Evolutionary conservation across 2,888 invertebrate species (phyloP), one percentile per base, ranked within the genome.

Genomic region (Amphipyra berbera): DNA sequence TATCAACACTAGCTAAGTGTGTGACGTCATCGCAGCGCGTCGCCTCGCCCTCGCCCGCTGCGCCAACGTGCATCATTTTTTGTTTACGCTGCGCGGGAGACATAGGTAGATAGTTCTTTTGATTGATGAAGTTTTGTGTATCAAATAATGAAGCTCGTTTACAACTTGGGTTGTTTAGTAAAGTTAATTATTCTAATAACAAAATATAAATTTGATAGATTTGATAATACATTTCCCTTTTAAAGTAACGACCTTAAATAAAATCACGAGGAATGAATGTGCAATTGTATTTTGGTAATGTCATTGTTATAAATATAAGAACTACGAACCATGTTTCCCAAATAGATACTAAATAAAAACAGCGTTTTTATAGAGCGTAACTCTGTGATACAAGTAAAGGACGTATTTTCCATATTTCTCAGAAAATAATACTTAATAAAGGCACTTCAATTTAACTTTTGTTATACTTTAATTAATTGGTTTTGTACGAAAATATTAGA

Each of bases 21-120:
- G 42, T 78, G 79, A 76, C 79, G 79, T 76, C 78, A 78, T 33
- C 40, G 15, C n/a, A 56, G 27, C 52, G 37, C 38, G 2, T 1
- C 30, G 30, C 6, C 7, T 30, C 30, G 30, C 30, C 7, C 27
- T 37, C 44, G 63, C 55, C 35, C 30, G 30, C 21, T 30, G 40
- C 44, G 66, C 55, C 35, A 21, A 21, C 21, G 21, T 2, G 21
- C 3, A 21, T 21, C 1, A 8, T 27, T 66, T 58, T 59, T 59
- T 72, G 48, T 58, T 52, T 13, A 42, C 46, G 30, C 15, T 61
- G 68, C 69, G 73, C 73, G 27, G 8, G 52, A 12, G 38, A 5
- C 14, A 8, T 9, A 21, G n/a, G n/a, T n/a, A n/a, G n/a, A n/a
- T n/a, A n/a, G n/a, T n/a, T n/a, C n/a, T 21, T 13, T 38, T 15